Base-by-base conservation (phyloP, 2,113 vertebrate genomes). In the Psittacara wagleri region DNA sequence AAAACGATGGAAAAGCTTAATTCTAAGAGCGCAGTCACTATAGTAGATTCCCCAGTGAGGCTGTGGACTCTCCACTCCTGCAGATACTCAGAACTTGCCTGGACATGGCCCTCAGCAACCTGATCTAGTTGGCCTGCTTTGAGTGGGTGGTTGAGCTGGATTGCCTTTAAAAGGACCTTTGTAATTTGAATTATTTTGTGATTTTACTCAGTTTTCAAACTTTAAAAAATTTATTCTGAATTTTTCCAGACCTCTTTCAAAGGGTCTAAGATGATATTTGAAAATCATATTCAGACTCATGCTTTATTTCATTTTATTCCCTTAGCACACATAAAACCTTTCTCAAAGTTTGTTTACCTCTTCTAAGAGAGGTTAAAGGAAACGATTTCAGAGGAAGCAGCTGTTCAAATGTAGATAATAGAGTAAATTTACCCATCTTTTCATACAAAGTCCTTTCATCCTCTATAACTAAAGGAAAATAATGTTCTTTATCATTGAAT, bases 341-440 rank as follows among this genome's bases (percentile, higher is more conserved):
- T 57, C 48, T 63, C 37, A 75, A 77, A 46, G 41, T 82, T 67
- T 79, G 25, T 88, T 69, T 83, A 76, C 72, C n/a, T 84, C 70
- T 91, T 95, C 15, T 84, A 69, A 86, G 62, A 59, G 62, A 44
- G 67, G 16, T 11, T 44, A 86, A 82, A 96, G 69, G 41, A 91
- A 91, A 92, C 46, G 7, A 54, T 29, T 87, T 90, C 78, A 91
- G 84, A 67, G 41, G 82, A 96, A 91, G 52, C 24, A 94, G 74
- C 66, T 97, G 44, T 68, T 81, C 68, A 88, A 92, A 63, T 31
- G 2, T 28, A 77, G 66, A 59, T 52, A 91, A 41, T 85, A 82
- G 20, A 33, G 66, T 72, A 39, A 75, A 81, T 91, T 80, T 94
- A 28, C 17, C 69, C 82, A 75, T 89, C 64, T 88, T 94, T 90